Conservation (phyloP, 2,797 vertebrate species). For the Diceros bicornis region DNA sequence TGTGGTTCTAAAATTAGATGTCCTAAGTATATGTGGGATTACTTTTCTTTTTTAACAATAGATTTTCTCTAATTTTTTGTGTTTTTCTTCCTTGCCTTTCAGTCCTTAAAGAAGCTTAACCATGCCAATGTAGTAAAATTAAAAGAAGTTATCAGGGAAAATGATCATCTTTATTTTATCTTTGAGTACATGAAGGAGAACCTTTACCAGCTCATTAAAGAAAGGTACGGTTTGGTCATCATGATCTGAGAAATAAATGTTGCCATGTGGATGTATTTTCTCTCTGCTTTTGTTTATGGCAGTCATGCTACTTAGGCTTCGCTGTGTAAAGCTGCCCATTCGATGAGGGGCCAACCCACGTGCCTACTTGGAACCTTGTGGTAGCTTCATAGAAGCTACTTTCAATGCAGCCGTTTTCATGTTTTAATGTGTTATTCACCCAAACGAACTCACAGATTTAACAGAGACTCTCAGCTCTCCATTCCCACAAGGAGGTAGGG, state of each 20-base stretch:
- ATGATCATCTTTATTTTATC: conserved; percentile 93
- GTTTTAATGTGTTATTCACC: not conserved
- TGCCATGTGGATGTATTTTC: not conserved
- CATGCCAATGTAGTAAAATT: conserved; percentile 93
- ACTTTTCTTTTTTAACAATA: conserved; percentile 35
- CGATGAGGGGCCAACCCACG: not conserved
- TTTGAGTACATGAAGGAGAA: conserved; percentile 95
- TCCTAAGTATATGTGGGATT: not conserved
- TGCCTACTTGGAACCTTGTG: not conserved
- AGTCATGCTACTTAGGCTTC: not conserved
- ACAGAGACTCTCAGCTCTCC: not conserved
- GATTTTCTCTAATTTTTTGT: conserved; percentile 55
- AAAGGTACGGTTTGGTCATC: conserved; percentile 88
- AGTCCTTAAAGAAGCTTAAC: conserved; percentile 93
- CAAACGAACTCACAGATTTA: not conserved
- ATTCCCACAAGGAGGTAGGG: not conserved
- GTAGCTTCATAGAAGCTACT: not conserved
- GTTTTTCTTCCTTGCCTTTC: conserved; percentile 69
- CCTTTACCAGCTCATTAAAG: conserved; percentile 93
- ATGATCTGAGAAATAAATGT: not conserved
- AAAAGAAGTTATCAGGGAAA: conserved; percentile 93
- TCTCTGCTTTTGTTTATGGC: not conserved
- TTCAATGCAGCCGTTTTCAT: not conserved
- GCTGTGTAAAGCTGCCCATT: conserved; percentile 25
- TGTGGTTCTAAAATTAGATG: not conserved